Percentiles rank a stretch among this genome's conserved stretches.
These are phyloP conservation scores for Oxytorus armatus DNA, from an alignment of 2,888 invertebrate genomes.

Conservation along the genomic window DNA sequence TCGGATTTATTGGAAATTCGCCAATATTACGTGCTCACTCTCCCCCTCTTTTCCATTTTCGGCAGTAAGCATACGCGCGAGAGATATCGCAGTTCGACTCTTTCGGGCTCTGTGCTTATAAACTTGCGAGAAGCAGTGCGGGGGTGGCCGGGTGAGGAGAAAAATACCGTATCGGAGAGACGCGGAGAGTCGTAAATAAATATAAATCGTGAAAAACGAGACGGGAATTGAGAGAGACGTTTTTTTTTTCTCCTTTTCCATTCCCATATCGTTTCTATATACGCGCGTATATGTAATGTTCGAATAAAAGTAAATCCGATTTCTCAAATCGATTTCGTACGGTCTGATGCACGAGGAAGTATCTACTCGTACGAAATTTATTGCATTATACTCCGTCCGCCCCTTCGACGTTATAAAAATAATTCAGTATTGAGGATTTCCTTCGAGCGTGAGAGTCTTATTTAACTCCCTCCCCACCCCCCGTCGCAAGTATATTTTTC, in stretches of 20 bases:
- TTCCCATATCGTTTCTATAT: too few relatives aligned
- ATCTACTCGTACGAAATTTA: constrained; percentile 13
- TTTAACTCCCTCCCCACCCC: too few relatives aligned
- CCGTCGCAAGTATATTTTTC: too few relatives aligned
- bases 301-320: constrained; percentile 39
- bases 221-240: neutral
- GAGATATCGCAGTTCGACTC: constrained; percentile 28
- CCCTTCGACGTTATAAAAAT: constrained; percentile 4
- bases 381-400: neutral
- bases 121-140: neutral
- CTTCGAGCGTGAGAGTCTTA: too few relatives aligned
- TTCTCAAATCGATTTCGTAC: constrained; percentile 27
- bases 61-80: constrained; percentile 11
- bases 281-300: neutral
- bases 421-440: constrained; percentile 1
- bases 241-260: constrained; percentile 8
- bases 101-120: neutral
- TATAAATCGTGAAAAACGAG: constrained; percentile 30
- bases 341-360: constrained; percentile 10
- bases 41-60: constrained; percentile 18
- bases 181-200: constrained; percentile 44
- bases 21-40: constrained; percentile 40
- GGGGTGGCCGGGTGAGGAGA: neutral
- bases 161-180: constrained; percentile 32
- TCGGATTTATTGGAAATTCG: constrained; percentile 48